A percentile compares a stretch with the other conserved stretches of the same genome.
These are phyloP conservation scores for Ophonus ardosiacus DNA, from an alignment of 2,888 invertebrate genomes.

Conservation along the genomic window DNA sequence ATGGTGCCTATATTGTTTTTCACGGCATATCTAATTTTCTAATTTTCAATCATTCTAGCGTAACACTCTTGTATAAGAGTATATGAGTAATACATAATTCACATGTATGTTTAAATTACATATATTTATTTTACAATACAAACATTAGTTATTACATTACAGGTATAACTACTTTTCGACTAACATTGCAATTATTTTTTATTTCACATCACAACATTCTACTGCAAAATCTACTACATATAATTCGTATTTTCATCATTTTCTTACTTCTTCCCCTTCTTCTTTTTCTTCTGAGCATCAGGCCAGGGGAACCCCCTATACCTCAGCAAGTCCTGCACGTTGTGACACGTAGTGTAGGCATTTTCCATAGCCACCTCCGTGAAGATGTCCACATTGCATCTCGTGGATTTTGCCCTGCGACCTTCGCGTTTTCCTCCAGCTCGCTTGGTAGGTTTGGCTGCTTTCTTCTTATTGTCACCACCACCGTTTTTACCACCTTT, in stretches of 20 bases:
- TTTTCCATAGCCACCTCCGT: slow-evolving; percentile 95
- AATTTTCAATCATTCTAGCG: too few species aligned
- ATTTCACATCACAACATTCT: too few species aligned
- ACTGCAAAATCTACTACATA: too few species aligned
- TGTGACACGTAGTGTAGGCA: slow-evolving; percentile 95
- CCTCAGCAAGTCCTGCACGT: slow-evolving; percentile 91
- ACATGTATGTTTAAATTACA: too few species aligned
- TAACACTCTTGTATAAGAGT: too few species aligned
- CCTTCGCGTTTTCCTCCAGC: slow-evolving; percentile 75
- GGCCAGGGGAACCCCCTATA: slow-evolving; percentile 94
- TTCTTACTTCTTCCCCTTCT: slow-evolving; percentile 83
- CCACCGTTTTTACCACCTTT: slow-evolving; percentile 75
- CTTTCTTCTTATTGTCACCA: slow-evolving; percentile 70
- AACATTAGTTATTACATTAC: too few species aligned
- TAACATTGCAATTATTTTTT: too few species aligned
- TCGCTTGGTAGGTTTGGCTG: slow-evolving; percentile 72
- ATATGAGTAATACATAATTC: too few species aligned
- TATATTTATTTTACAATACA: too few species aligned
- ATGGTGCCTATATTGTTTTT: too few species aligned
- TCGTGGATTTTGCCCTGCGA: slow-evolving; percentile 80
- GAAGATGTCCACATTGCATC: slow-evolving; percentile 89
- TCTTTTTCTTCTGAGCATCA: slow-evolving; percentile 91
- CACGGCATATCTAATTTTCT: too few species aligned
- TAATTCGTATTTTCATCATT: background rate
- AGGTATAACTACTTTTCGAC: too few species aligned